Conservation (phyloP, 64 coral and sea anemone species). For the Astreopora myriophthalma region DNA sequence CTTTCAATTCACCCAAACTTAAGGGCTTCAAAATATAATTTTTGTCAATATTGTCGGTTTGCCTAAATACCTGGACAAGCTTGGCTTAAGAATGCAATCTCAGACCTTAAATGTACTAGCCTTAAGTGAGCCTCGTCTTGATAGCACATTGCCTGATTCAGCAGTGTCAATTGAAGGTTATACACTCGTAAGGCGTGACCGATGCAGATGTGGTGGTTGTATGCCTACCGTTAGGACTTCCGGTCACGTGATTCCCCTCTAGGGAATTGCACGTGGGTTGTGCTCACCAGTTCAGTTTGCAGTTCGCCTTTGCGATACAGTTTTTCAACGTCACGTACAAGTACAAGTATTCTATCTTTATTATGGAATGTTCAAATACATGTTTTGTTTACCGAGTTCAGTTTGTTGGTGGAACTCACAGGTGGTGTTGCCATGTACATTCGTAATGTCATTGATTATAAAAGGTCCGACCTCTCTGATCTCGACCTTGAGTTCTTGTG, state of each 20-base stretch:
- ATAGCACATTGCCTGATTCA: background rate
- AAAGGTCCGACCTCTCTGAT: slow-evolving; percentile 20
- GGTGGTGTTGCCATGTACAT: slow-evolving; percentile 11
- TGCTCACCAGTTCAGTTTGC: no score
- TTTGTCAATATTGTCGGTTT: slow-evolving; percentile 19
- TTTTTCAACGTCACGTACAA: no score
- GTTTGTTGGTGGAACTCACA: no score
- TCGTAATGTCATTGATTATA: slow-evolving; percentile 15
- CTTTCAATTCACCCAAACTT: slow-evolving; percentile 2
- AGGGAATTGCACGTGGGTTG: no score
- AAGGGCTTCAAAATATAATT: slow-evolving; percentile 17
- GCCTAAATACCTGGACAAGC: slow-evolving; percentile 8
- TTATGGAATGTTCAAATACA: no score
- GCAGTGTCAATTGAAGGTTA: background rate
- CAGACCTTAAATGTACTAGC: no score
- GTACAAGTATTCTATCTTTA: no score
- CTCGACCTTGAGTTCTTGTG: slow-evolving; percentile 19
- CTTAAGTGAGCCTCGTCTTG: slow-evolving; percentile 5
- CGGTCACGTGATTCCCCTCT: no score
- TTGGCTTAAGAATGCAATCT: background rate
- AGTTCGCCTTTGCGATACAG: no score
- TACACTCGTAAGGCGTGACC: slow-evolving; percentile 6
- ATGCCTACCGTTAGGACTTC: no score
- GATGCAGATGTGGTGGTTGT: background rate
- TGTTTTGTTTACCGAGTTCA: no score